Evolutionary conservation across 2,888 invertebrate genomes (phyloP), one percentile per base, ranked within the genome.

Genomic region (Acanthosepion esculentum): DNA sequence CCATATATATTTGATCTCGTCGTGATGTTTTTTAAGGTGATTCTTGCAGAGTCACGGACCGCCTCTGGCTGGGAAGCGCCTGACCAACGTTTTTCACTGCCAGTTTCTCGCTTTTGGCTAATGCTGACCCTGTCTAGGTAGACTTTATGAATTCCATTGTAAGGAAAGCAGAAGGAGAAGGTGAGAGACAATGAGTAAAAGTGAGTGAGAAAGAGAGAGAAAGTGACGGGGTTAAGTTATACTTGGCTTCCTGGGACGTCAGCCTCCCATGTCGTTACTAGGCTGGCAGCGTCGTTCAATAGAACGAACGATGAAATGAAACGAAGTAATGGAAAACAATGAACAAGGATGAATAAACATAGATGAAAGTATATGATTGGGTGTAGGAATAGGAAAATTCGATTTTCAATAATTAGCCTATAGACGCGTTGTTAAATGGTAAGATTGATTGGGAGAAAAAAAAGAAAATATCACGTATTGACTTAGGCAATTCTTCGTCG

Each of bases 51-150:
- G 78, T 78, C 78, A 78, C 78, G 78, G 78, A 78, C 78, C 33
- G 78, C 78, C 78, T 78, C n/a, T 78, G 78, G 78, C 78, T n/a
- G 78, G 78, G 78, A 33, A 78, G 78, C n/a, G 78, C 78, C 78
- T 78, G 78, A 78, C 78, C 78, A 33, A 10, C 12, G 78, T 78
- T 78, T 78, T 78, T n/a, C 12, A 78, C 78, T 78, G 78, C 78
- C 78, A 15, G 78, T 78, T 10, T n/a, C n/a, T 33, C n/a, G 78
- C 78, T 78, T 78, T 78, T 78, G n/a, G 78, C 78, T n/a, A 78
- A 15, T 15, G n/a, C n/a, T 78, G 78, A 78, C 78, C 78, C 78
- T 78, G 78, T 78, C 78, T 78, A n/a, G 78, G 78, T 78, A 78
- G 78, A 15, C 78, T 78, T 10, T 33, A 78, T 78, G 18, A 4